Percentiles rank a stretch among this genome's conserved stretches.
phyloP scores from a whole-genome alignment of 2,113 vertebrate species.

The Odontophorus gujanensis region DNA sequence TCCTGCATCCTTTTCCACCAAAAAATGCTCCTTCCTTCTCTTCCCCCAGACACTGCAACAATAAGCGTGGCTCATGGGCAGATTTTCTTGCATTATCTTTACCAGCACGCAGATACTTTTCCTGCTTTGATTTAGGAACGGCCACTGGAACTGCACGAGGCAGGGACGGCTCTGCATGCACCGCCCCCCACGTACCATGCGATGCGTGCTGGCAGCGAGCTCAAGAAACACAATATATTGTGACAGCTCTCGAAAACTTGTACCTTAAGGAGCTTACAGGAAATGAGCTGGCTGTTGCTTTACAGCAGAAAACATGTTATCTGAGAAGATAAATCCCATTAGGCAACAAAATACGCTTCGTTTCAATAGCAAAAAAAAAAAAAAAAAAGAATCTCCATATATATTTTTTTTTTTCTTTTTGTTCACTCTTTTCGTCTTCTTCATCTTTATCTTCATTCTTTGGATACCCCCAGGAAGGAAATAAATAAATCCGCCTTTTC shows the following conservation, averaged over 20 bases:
- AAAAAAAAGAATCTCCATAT: not conserved
- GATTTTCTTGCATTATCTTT: not conserved
- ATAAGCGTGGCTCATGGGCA: accelerated
- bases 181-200: accelerated
- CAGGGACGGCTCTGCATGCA: not conserved
- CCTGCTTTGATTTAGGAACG: not conserved
- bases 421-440: not conserved
- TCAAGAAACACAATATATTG: not conserved
- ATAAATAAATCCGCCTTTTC: not conserved
- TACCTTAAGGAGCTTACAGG: not conserved
- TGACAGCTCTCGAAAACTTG: conserved; percentile 5
- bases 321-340: not conserved
- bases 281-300: not conserved
- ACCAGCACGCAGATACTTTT: accelerated
- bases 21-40: accelerated
- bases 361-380: not conserved
- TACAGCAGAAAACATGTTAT: not conserved
- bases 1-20: not conserved
- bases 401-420: too few relatives aligned
- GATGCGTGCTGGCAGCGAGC: not conserved
- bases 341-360: not conserved
- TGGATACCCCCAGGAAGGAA: not conserved
- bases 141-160: accelerated
- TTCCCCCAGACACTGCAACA: accelerated
- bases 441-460: not conserved